phyloP scores from a whole-genome alignment of 2,797 vertebrate species.

The Cuniculus paca region DNA sequence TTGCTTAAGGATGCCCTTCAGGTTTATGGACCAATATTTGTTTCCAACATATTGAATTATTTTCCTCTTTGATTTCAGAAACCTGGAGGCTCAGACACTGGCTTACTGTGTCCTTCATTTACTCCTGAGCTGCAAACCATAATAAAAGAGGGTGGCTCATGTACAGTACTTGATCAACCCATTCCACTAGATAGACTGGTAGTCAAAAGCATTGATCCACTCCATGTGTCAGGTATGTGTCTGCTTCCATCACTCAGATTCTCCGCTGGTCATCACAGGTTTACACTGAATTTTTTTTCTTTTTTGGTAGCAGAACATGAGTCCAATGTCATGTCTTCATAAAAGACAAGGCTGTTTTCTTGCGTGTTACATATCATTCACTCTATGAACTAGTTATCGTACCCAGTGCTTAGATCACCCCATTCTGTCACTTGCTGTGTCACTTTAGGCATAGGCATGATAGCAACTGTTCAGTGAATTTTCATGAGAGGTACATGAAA shows the following conservation, averaged over 20 bases:
- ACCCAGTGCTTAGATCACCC: neutral
- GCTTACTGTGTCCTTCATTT: conserved; percentile 88
- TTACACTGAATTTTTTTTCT: neutral
- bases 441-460: neutral
- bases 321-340: neutral
- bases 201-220: conserved; percentile 92
- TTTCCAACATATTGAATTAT: conserved; percentile 18
- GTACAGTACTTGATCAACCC: conserved; percentile 94
- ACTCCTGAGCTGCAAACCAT: conserved; percentile 93
- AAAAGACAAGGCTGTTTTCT: neutral
- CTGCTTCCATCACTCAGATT: neutral
- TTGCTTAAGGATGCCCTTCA: neutral
- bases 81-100: conserved; percentile 87
- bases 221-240: conserved; percentile 91
- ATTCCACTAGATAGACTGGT: conserved; percentile 93
- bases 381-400: neutral
- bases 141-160: conserved; percentile 93
- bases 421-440: neutral
- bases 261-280: neutral
- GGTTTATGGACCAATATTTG: neutral
- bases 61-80: conserved; percentile 88
- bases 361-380: neutral
- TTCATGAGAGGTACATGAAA: neutral
- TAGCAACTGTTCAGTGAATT: neutral
- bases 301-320: neutral